A percentile compares a stretch with the other conserved stretches of the same genome.
Evolutionary conservation across 2,113 vertebrate species (phyloP).

Genomic region (Pygoscelis antarcticus): DNA sequence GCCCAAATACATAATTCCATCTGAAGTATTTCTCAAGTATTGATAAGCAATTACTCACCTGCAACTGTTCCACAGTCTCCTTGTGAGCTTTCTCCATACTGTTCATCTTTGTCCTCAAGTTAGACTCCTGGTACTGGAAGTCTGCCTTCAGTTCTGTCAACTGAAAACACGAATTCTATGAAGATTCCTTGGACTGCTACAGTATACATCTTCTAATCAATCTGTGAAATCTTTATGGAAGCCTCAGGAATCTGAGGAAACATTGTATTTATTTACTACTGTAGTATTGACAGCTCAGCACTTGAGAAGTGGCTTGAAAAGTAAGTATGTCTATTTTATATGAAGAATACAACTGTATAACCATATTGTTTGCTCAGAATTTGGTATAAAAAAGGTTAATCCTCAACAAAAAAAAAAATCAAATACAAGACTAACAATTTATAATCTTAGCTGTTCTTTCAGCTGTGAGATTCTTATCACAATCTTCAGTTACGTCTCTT

Average conservation of each 20-base stretch:
- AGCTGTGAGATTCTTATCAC: not conserved
- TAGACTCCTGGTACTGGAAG: slow-evolving; percentile 98
- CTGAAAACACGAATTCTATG: slow-evolving; percentile 63
- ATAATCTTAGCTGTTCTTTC: not conserved
- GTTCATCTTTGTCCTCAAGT: slow-evolving; percentile 98
- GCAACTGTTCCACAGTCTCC: slow-evolving; percentile 94
- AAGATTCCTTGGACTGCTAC: not conserved
- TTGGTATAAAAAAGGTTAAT: not conserved
- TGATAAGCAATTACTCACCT: slow-evolving; percentile 73
- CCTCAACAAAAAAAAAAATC: not conserved
- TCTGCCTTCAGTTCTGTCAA: slow-evolving; percentile 97
- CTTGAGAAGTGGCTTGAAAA: not conserved
- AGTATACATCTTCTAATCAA: not conserved
- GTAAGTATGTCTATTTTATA: not conserved
- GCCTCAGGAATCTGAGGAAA: not conserved
- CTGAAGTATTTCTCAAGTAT: not conserved
- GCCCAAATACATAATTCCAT: not conserved
- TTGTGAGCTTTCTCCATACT: slow-evolving; percentile 99
- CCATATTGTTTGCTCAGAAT: not conserved
- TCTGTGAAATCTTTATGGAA: not conserved
- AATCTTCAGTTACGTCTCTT: not conserved
- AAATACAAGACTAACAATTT: not conserved
- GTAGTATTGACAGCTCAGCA: not conserved
- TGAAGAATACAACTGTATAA: not conserved
- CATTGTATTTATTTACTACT: not conserved